A percentile compares a stretch with the other conserved stretches of the same genome.
These are phyloP conservation scores for Heterotis niloticus DNA, from an alignment of 2,113 vertebrate genomes.

Conservation along the genomic window DNA sequence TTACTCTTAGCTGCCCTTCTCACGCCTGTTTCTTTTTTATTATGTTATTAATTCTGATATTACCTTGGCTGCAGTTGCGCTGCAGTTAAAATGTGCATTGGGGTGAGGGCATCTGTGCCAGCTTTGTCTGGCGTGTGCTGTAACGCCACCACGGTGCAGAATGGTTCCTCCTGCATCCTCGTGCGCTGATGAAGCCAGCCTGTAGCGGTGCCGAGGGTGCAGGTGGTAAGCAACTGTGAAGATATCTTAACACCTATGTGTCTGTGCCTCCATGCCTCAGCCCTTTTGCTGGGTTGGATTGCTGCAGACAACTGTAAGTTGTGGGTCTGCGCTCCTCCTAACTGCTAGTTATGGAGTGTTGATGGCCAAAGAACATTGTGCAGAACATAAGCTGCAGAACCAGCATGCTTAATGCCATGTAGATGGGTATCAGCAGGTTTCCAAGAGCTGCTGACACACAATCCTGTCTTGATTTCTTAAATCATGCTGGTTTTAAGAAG, in stretches of 20 bases:
- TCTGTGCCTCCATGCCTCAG: neutral
- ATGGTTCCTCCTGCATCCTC: neutral
- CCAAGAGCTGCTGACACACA: no score
- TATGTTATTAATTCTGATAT: neutral
- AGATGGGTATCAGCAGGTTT: no score
- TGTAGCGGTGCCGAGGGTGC: neutral
- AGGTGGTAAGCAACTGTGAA: neutral
- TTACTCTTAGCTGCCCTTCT: conserved; percentile 2
- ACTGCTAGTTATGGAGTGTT: no score
- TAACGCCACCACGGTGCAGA: neutral
- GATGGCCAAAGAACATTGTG: no score
- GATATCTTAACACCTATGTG: neutral
- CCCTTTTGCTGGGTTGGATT: no score
- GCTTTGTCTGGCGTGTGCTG: no score
- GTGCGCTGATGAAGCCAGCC: neutral
- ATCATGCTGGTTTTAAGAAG: no score
- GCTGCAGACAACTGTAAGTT: no score
- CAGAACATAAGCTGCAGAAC: no score
- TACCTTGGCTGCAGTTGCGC: neutral
- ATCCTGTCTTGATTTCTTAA: no score
- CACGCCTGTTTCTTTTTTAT: neutral
- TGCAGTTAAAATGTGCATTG: neutral
- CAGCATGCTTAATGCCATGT: no score
- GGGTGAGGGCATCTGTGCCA: neutral
- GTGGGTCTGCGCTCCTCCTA: no score